Evolutionary conservation across 2,797 vertebrate species (phyloP), one percentile per base, ranked within the genome.

Genomic region (Notoglanidium macrostoma): DNA sequence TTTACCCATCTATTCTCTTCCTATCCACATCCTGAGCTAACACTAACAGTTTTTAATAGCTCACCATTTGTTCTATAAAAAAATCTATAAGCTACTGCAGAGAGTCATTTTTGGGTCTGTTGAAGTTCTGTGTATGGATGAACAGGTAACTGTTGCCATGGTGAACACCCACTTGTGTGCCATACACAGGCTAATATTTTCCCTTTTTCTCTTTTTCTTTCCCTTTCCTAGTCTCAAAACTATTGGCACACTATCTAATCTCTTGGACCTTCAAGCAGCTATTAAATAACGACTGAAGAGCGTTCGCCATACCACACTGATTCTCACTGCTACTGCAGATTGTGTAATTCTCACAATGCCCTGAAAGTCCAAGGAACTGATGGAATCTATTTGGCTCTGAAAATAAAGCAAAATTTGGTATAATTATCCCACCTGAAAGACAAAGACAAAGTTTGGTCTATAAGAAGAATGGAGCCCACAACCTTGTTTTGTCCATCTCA

Each of bases 391-490:
- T 65, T 76, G 61, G 26, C 61, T 83, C 51, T 72, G 5, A 55
- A 15, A 81, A 73, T 68, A 65, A 70, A 65, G 12, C 23, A 17
- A 5, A 40, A 29, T 68, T 63, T 86, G 10, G 85, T 35, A 68
- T 35, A 77, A 79, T 78, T 29, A 26, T 72, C 51, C 3, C n/a
- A 44, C 9, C 19, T 59, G 44, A 35, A 57, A 44, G 23, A 44
- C 44, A 15, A 19, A 81, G 55, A 35, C 10, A 14, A 19, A 67
- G 9, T 49, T 32, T n/a, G 35, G 5, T 26, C 10, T 73, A 23
- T 11, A 55, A 51, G 61, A 55, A 85, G 32, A 87, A 96, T 95
- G 95, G 96, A 96, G 67, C 88, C 84, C 51, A 23, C 91, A 1
- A 90, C 92, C 86, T 85, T 90, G 88, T 83, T 96, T 89, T 96